phyloP scores from a whole-genome alignment of 2,888 invertebrate genomes.

The Blastobasis lacticolella region DNA sequence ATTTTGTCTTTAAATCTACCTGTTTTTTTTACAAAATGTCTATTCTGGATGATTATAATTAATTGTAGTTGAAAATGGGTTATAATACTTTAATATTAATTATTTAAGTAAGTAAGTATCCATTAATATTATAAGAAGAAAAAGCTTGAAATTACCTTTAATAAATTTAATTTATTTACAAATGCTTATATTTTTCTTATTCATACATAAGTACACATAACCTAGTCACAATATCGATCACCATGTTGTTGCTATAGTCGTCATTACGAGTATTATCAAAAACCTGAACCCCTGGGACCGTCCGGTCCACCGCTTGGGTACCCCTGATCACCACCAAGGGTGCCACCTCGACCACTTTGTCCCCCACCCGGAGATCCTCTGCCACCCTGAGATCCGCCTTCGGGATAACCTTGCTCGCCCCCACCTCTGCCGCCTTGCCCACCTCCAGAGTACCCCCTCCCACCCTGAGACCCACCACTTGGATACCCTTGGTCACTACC shows the following conservation, averaged over 20 bases:
- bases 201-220: too few relatives aligned
- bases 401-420: conserved; percentile 5
- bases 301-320: conserved; percentile 58
- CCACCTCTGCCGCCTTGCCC: conserved; percentile 2
- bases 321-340: conserved; percentile 34
- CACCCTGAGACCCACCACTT: conserved; percentile 9
- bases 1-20: too few relatives aligned
- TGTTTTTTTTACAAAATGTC: too few relatives aligned
- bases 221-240: too few relatives aligned
- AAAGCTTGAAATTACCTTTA: too few relatives aligned
- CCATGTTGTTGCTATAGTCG: background rate
- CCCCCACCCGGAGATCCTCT: conserved; percentile 17
- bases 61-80: too few relatives aligned
- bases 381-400: conserved; percentile 15
- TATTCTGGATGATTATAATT: too few relatives aligned
- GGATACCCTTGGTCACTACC: conserved; percentile 12
- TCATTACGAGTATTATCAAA: conserved; percentile 20
- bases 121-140: too few relatives aligned
- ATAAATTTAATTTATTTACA: too few relatives aligned
- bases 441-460: conserved; percentile 34
- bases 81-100: too few relatives aligned
- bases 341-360: background rate
- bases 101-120: too few relatives aligned
- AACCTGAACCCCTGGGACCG: conserved; percentile 60
- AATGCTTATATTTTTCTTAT: too few relatives aligned